Base-by-base conservation (phyloP, 2,113 vertebrate species). In the Pleuronectes platessa region DNA sequence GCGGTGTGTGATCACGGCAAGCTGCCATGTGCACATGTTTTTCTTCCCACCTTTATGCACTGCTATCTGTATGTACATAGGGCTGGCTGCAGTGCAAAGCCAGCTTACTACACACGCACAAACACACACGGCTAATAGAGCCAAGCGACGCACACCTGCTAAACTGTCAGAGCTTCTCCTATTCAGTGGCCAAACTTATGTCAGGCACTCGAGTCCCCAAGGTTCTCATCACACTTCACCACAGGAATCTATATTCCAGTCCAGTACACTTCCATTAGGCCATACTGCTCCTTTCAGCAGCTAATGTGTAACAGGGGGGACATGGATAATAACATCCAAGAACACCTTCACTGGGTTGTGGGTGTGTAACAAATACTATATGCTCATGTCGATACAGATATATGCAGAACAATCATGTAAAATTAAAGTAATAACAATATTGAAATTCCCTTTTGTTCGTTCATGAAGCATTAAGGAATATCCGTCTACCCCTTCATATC, bases 121-220 rank as follows among this genome's bases (percentile, higher is more conserved):
- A 13, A 83, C 65, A 81, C 69, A 81, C 69, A 69, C 61, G 20
- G 65, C 65, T 82, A 86, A 87, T 76, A 86, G 74, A 86, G 85
- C 73, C 85, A 78, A 87, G 82, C 61, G 13, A 80, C 66, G 71
- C 84, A 81, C 88, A 88, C 83, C 90, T 88, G 86, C 89, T 92
- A 83, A 89, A 90, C 84, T 92, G 92, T 93, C 91, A 92, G 81
- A 85, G 88, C 81, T 60, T 84, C 78, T 92, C 82, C 68, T 56
- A 62, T 75, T 90, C 78, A 66, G 78, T 77, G 67, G 81, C 89
- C 91, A 91, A 91, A 84, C 88, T 88, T 83, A 83, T 91, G 88
- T 90, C 88, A 88, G 80, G 62, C 78, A 68, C 73, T 72, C 13
- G 26, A 82, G 71, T 89, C 89, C 89, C 87, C 27, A 42, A 89